Percentiles rank a stretch among this genome's conserved stretches.
These are phyloP conservation scores for Hipparchia sbordonii DNA, from an alignment of 2,888 invertebrate species.

Conservation along the genomic window DNA sequence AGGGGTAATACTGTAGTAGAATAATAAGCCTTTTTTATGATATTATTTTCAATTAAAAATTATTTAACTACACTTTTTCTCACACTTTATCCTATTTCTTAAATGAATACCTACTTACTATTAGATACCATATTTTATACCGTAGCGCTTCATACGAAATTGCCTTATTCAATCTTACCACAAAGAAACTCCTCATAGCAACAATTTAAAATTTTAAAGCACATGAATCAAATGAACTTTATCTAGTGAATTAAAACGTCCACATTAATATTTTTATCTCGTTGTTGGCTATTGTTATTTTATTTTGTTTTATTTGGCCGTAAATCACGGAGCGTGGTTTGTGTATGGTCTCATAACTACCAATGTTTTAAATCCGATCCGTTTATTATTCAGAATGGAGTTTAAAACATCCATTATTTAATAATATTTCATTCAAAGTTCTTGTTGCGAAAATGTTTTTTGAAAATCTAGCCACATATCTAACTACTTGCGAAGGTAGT, in stretches of 20 bases:
- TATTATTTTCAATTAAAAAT: too few species aligned
- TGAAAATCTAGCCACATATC: too few species aligned
- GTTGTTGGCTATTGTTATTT: conserved; percentile 11
- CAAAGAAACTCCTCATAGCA: neutral
- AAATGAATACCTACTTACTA: too few species aligned
- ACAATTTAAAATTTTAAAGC: neutral
- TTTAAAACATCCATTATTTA: conserved; percentile 5
- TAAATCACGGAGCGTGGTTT: conserved; percentile 15
- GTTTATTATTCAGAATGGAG: conserved; percentile 12
- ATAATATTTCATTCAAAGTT: neutral
- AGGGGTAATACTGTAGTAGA: too few species aligned
- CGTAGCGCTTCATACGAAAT: neutral
- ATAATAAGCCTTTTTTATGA: too few species aligned
- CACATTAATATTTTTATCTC: conserved; percentile 18
- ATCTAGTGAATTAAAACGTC: conserved; percentile 9
- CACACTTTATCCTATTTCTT: too few species aligned
- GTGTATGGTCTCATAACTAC: conserved; percentile 17
- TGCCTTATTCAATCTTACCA: neutral
- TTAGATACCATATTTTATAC: too few species aligned
- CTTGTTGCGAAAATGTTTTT: too few species aligned
- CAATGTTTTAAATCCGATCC: conserved; percentile 9
- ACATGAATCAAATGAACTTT: conserved; percentile 4
- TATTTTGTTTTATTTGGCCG: conserved; percentile 14
- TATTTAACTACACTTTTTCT: too few species aligned
- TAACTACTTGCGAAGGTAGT: too few species aligned